Evolutionary conservation across 2,113 vertebrate genomes (phyloP).

Genomic region (Brienomyrus brachyistius): DNA sequence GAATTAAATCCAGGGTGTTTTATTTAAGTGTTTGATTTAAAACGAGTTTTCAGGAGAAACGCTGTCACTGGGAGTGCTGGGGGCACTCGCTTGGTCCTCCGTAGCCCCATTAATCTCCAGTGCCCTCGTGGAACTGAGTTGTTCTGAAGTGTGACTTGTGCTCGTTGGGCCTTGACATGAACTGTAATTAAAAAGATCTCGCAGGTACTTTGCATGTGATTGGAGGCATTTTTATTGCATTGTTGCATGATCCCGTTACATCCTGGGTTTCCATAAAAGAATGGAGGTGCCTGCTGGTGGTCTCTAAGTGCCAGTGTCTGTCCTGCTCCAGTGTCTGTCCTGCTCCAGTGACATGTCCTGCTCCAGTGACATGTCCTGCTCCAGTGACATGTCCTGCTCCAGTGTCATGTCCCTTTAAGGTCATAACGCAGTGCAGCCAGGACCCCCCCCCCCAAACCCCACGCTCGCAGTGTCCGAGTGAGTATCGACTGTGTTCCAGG

Average conservation of each 20-base stretch:
- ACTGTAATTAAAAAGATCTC: slow-evolving; percentile 18
- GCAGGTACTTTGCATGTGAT: slow-evolving; percentile 15
- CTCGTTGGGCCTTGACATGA: neutral
- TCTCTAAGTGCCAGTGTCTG: neutral
- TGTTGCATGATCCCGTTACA: neutral
- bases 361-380: no score
- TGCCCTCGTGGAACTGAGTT: neutral
- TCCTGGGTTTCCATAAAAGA: neutral
- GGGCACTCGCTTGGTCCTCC: neutral
- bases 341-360: no score
- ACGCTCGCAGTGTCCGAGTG: neutral
- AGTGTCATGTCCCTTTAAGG: neutral
- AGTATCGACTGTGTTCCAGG: neutral
- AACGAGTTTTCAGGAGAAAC: neutral
- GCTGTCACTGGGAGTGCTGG: neutral
- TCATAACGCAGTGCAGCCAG: neutral
- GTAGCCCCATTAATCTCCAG: slow-evolving; percentile 7
- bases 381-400: no score
- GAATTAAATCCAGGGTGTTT: neutral
- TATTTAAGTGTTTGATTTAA: neutral
- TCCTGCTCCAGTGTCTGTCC: neutral
- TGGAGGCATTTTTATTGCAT: neutral
- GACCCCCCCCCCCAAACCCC: neutral
- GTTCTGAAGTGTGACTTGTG: neutral
- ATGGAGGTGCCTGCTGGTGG: neutral